These are phyloP conservation scores for Eunapius fragilis DNA, from an alignment of 37 sponge, comb jelly and placozoan genomes.

Conservation along the genomic window DNA sequence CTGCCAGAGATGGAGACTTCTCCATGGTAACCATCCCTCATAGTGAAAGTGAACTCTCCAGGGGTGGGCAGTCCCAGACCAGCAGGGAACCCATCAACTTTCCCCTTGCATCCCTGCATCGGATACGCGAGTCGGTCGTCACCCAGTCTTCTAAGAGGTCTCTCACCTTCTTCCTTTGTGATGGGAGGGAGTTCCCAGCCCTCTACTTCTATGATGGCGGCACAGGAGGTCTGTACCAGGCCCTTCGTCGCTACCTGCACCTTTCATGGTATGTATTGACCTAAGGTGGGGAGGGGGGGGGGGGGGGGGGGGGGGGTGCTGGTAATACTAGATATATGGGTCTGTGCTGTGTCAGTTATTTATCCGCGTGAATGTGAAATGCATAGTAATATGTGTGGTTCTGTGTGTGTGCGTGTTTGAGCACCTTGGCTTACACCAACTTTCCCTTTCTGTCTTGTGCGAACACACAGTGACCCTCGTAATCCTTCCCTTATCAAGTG, in stretches of 20 bases:
- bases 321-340: no score
- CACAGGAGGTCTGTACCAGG: constrained; percentile 32
- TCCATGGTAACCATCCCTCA: neutral
- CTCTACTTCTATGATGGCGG: constrained; percentile 85
- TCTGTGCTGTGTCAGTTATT: no score
- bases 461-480: neutral
- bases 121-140: constrained; percentile 18
- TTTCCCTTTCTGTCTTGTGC: no score
- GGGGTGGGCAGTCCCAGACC: neutral
- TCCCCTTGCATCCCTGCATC: constrained; percentile 52
- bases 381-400: neutral
- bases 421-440: no score
- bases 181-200: constrained; percentile 44
- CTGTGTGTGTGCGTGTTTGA: no score
- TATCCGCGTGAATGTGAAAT: neutral
- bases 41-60: neutral
- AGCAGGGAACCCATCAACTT: constrained; percentile 62
- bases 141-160: constrained; percentile 1
- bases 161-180: constrained; percentile 56
- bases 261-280: constrained; percentile 25
- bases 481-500: neutral
- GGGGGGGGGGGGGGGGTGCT: no score
- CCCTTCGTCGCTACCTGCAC: constrained; percentile 50
- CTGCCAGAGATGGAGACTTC: neutral
- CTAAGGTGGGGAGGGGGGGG: no score